Conservation (phyloP, 2,888 invertebrate species). For the Cryptus viduatorius region DNA sequence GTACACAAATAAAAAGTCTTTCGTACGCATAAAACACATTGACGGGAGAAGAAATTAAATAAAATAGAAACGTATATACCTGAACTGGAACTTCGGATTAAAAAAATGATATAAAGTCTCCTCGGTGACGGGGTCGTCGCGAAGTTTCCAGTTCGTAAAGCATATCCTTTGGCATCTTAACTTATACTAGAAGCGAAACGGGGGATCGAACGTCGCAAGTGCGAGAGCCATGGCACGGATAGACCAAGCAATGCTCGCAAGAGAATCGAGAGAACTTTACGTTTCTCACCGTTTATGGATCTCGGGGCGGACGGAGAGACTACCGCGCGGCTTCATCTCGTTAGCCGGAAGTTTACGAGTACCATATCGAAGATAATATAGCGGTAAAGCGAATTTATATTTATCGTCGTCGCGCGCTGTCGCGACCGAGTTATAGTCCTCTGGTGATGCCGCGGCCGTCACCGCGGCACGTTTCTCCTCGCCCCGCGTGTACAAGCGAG, state of each 20-base stretch:
- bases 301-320: conserved; percentile 36
- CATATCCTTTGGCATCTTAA: conserved; percentile 29
- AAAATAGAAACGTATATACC: neutral
- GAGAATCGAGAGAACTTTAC: conserved; percentile 43
- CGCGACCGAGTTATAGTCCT: conserved; percentile 38
- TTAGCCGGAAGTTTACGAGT: conserved; percentile 76
- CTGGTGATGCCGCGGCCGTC: conserved; percentile 42
- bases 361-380: conserved; percentile 72
- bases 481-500: conserved; percentile 31
- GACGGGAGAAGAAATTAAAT: neutral
- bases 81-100: neutral
- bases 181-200: conserved; percentile 3
- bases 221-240: no score
- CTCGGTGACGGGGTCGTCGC: conserved; percentile 15
- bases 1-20: neutral
- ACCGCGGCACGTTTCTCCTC: conserved; percentile 27
- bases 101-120: neutral
- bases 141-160: conserved; percentile 36
- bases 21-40: conserved; percentile 20
- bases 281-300: conserved; percentile 70
- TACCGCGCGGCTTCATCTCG: conserved; percentile 70
- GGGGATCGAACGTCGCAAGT: neutral
- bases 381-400: conserved; percentile 69
- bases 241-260: neutral
- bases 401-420: conserved; percentile 48